Conservation (phyloP, 2,797 vertebrate genomes). For the Pseudochirops corinnae region DNA sequence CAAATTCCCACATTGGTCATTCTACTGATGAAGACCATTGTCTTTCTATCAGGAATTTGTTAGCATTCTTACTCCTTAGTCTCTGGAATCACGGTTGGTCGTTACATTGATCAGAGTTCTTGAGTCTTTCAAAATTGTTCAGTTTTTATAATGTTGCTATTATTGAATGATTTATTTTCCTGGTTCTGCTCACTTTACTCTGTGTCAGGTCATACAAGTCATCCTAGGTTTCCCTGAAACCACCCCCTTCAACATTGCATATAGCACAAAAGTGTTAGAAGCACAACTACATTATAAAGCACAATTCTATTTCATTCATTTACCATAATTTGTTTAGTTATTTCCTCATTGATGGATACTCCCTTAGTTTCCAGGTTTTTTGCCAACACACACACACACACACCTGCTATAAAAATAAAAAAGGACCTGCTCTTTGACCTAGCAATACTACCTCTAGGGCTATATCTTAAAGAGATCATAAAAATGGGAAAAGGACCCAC, state of each 20-base stretch:
- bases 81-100: neutral
- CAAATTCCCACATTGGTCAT: neutral
- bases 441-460: too few relatives aligned
- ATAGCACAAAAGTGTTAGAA: neutral
- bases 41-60: neutral
- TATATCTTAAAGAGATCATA: too few relatives aligned
- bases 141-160: neutral
- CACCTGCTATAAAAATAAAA: neutral
- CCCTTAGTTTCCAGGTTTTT: neutral
- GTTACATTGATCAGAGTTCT: neutral
- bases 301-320: neutral
- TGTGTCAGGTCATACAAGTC: neutral
- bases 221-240: neutral
- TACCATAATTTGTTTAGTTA: neutral
- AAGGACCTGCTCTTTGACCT: neutral
- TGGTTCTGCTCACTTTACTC: neutral
- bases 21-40: neutral
- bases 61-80: neutral
- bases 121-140: neutral
- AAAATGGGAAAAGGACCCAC: too few relatives aligned
- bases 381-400: neutral
- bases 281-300: neutral
- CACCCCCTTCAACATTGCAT: too few relatives aligned
- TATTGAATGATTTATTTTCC: neutral
- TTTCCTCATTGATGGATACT: neutral